Evolutionary conservation across 1,140 invertebrate genomes (phyloP), one percentile per base, ranked within the genome.

Genomic region (Pectinophora gossypiella): DNA sequence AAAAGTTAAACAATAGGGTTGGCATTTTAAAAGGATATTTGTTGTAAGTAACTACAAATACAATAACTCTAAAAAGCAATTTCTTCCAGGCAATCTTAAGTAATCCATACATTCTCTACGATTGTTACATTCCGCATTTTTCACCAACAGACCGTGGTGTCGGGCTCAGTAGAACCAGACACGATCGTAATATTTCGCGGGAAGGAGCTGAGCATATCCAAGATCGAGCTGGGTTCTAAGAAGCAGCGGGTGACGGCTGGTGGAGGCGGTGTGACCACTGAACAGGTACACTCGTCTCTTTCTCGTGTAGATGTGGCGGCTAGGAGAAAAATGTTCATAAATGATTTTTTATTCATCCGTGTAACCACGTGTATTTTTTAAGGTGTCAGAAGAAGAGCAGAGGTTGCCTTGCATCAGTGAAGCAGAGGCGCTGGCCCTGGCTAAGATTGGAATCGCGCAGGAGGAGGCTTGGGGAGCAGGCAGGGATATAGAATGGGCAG

Each of bases 61-160:
- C n/a, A n/a, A n/a, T n/a, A n/a, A n/a, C n/a, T n/a, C n/a, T n/a
- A n/a, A n/a, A n/a, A n/a, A n/a, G n/a, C n/a, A n/a, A n/a, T n/a
- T n/a, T n/a, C n/a, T n/a, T n/a, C n/a, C n/a, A n/a, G n/a, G n/a
- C n/a, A n/a, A n/a, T n/a, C n/a, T n/a, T n/a, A n/a, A n/a, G n/a
- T n/a, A n/a, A n/a, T n/a, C n/a, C n/a, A n/a, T n/a, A n/a, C n/a
- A n/a, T n/a, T n/a, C n/a, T n/a, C n/a, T n/a, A n/a, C n/a, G n/a
- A n/a, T n/a, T n/a, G n/a, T n/a, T n/a, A n/a, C n/a, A n/a, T n/a
- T n/a, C n/a, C n/a, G n/a, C n/a, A n/a, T n/a, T n/a, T n/a, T n/a
- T n/a, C n/a, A n/a, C n/a, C n/a, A n/a, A 12, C 66, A 95, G 93
- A 92, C 90, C 54, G 94, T 96, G 1, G 95, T 96, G 0, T 95